Conservation (phyloP, 1,140 invertebrate species). For the Scaptomyza hsui region DNA sequence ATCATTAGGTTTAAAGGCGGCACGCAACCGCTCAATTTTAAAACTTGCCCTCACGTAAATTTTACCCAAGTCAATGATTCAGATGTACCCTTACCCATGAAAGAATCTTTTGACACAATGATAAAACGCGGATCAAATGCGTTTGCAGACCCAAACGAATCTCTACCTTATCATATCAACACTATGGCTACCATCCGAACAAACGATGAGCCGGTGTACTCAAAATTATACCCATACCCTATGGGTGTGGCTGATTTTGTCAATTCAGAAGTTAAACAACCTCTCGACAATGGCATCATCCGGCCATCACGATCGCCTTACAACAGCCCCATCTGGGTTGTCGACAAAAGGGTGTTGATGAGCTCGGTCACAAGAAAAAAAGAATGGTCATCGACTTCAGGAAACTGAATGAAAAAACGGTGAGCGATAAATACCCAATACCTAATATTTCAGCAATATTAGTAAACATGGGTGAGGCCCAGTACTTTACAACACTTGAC, state of each 20-base stretch:
- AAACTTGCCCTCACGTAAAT: neutral
- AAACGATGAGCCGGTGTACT: neutral
- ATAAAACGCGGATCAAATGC: neutral
- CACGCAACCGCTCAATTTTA: neutral
- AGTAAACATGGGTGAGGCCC: too few relatives aligned
- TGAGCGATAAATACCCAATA: too few relatives aligned
- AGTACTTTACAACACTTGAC: neutral
- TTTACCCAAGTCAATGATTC: neutral
- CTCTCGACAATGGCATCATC: neutral
- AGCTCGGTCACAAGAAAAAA: too few relatives aligned
- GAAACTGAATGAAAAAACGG: too few relatives aligned
- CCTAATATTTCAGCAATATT: too few relatives aligned
- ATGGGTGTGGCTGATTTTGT: neutral
- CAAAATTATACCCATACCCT: neutral
- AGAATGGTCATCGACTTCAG: too few relatives aligned
- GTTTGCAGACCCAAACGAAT: neutral
- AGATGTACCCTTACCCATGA: neutral
- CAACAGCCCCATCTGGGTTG: too few relatives aligned
- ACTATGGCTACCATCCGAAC: conserved; percentile 3
- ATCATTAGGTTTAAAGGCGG: neutral
- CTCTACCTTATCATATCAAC: conserved; percentile 1
- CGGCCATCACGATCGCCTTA: neutral
- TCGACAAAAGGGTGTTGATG: too few relatives aligned
- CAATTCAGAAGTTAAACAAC: conserved; percentile 2
- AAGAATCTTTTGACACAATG: neutral